These are phyloP conservation scores for Lampris megalopsis DNA, from an alignment of 2,113 vertebrate species.

Conservation along the genomic window DNA sequence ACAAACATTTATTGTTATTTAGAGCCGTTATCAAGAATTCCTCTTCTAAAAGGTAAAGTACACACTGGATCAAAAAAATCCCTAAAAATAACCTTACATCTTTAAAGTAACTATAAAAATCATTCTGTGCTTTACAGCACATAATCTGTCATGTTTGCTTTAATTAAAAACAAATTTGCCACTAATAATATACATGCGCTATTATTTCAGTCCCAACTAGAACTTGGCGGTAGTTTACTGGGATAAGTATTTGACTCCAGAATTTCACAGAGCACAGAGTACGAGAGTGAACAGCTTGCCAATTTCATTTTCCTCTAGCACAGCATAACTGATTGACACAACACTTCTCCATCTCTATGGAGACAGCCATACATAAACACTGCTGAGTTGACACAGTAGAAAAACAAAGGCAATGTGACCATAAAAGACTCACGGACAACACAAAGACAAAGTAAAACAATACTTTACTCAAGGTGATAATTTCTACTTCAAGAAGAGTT, in stretches of 20 bases:
- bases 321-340: conserved; percentile 75
- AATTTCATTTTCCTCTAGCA: conserved; percentile 59
- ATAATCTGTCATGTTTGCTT: no score
- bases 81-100: no score
- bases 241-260: conserved; percentile 32
- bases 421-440: conserved; percentile 62
- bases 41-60: no score
- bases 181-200: no score
- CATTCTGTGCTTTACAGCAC: no score
- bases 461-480: conserved; percentile 14
- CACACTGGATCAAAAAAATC: no score
- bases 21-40: no score
- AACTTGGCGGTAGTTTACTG: no score
- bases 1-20: no score
- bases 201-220: no score
- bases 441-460: conserved; percentile 39
- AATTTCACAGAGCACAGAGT: conserved; percentile 24
- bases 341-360: conserved; percentile 74
- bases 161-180: no score
- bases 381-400: conserved; percentile 75
- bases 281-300: conserved; percentile 46
- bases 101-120: no score
- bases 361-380: conserved; percentile 75
- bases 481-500: conserved; percentile 18
- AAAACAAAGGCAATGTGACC: conserved; percentile 77